These are phyloP conservation scores for Lepilemur ruficaudatus DNA, from an alignment of 2,797 vertebrate genomes.

Conservation along the genomic window DNA sequence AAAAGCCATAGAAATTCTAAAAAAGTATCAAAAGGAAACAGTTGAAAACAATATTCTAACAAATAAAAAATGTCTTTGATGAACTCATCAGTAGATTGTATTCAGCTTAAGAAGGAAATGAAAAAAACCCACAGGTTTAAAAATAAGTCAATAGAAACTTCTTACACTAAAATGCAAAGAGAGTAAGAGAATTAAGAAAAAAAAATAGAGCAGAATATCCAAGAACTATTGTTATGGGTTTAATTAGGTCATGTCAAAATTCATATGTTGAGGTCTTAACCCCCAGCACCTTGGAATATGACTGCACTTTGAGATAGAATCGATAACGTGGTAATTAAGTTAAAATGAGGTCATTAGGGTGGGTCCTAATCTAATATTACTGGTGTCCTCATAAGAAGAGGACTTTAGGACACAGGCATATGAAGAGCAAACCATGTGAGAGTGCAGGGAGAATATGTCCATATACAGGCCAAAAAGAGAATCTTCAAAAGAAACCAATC, in stretches of 20 bases:
- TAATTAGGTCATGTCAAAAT: background rate
- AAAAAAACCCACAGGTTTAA: background rate
- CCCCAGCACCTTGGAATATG: background rate
- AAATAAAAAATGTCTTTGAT: background rate
- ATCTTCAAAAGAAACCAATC: background rate
- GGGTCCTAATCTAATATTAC: background rate
- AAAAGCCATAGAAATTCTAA: background rate
- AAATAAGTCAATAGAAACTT: background rate
- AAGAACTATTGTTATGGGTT: background rate
- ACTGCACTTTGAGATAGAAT: background rate
- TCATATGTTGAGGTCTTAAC: background rate
- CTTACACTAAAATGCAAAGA: background rate
- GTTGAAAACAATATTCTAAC: background rate
- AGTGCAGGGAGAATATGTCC: background rate
- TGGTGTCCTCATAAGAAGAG: background rate
- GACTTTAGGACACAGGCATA: background rate
- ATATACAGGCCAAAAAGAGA: background rate
- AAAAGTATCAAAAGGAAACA: background rate
- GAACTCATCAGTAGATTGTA: background rate
- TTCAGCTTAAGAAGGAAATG: background rate
- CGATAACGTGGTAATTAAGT: background rate
- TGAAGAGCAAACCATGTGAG: background rate
- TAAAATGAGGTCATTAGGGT: background rate
- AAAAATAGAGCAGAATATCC: background rate
- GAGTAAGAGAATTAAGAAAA: background rate